Evolutionary conservation across 2,797 vertebrate species (phyloP).

Genomic region (Clangula hyemalis): DNA sequence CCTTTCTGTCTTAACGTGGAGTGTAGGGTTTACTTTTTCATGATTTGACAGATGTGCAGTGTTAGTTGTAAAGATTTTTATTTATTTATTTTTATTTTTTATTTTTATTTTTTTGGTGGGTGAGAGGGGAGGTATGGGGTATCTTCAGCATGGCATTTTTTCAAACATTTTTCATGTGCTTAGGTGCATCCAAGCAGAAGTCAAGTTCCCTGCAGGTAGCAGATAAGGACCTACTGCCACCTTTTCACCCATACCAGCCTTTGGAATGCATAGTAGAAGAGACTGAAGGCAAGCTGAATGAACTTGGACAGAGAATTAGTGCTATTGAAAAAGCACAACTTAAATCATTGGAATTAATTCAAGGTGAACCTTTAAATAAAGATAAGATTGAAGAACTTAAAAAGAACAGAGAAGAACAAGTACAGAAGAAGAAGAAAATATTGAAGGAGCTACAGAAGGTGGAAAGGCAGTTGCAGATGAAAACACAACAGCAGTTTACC

Average conservation of each 20-base stretch:
- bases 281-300: constrained; percentile 99
- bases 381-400: constrained; percentile 99
- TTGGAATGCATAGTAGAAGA: constrained; percentile 99
- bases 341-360: constrained; percentile 96
- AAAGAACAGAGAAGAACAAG: constrained; percentile 98
- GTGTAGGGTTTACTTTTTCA: constrained; percentile 49
- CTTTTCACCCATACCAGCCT: constrained; percentile 98
- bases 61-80: constrained; percentile 36
- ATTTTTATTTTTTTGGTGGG: constrained; percentile 26
- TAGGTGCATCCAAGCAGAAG: constrained; percentile 96
- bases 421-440: constrained; percentile 99
- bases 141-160: constrained; percentile 82
- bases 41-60: constrained; percentile 61
- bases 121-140: constrained; percentile 70
- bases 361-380: constrained; percentile 98
- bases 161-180: constrained; percentile 86
- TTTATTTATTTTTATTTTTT: not conserved
- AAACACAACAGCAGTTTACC: constrained; percentile 99
- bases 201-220: constrained; percentile 92
- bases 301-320: constrained; percentile 98
- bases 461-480: constrained; percentile 98
- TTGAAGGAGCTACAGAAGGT: constrained; percentile 99
- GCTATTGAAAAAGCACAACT: constrained; percentile 98
- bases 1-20: constrained; percentile 27
- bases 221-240: constrained; percentile 92